Conservation (phyloP, 2,888 invertebrate genomes). For the Oscheius myriophilus region DNA sequence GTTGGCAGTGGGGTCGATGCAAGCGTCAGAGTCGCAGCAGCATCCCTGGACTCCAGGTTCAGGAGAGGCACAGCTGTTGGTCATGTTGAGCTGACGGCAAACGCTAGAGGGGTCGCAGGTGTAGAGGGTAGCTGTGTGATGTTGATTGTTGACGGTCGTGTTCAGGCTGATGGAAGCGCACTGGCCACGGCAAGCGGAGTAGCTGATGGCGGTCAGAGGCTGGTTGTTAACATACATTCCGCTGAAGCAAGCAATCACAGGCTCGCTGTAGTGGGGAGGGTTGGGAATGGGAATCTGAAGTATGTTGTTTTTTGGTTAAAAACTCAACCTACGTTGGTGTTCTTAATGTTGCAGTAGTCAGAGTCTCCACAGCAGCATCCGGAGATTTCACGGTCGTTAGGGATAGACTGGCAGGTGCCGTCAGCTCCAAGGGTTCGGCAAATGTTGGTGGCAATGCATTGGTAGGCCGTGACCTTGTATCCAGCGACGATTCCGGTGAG, state of each 20-base stretch:
- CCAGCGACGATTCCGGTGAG: constrained; percentile 39
- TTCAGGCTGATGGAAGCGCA: constrained; percentile 41
- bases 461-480: constrained; percentile 40
- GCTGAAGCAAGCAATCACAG: constrained; percentile 49
- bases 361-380: constrained; percentile 51
- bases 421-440: constrained; percentile 40
- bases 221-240: constrained; percentile 45
- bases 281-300: constrained; percentile 30
- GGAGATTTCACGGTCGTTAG: constrained; percentile 34
- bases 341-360: constrained; percentile 47
- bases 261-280: constrained; percentile 35
- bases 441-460: constrained; percentile 39
- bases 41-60: constrained; percentile 41
- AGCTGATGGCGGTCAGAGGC: constrained; percentile 29
- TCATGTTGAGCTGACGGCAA: constrained; percentile 32
- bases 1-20: constrained; percentile 43
- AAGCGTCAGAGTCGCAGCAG: constrained; percentile 52
- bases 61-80: constrained; percentile 41
- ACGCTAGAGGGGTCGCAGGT: constrained; percentile 37
- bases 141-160: constrained; percentile 39
- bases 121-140: constrained; percentile 42
- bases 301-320: background rate
- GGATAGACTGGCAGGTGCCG: constrained; percentile 38
- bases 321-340: constrained; percentile 9
- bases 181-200: constrained; percentile 45